Conservation (phyloP, 2,113 vertebrate genomes). For the Motacilla alba region DNA sequence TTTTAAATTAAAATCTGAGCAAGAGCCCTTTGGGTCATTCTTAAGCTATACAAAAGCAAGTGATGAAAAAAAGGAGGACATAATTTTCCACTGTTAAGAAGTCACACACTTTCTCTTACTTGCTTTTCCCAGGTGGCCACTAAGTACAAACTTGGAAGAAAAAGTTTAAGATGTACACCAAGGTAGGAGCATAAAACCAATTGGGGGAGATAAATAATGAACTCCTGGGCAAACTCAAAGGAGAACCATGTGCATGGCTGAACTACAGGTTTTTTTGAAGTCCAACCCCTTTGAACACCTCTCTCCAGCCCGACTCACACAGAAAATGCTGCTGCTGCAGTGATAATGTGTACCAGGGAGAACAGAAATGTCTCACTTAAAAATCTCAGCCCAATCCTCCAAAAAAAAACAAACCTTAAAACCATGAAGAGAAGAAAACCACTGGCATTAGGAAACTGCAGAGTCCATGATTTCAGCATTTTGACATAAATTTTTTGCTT, state of each 20-base stretch:
- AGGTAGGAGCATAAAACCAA: not conserved
- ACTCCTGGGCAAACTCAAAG: not conserved
- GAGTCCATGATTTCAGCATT: conserved; percentile 28
- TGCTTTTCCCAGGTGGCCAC: not conserved
- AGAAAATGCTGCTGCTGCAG: not conserved
- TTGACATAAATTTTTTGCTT: conserved; percentile 45
- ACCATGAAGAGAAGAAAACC: conserved; percentile 21
- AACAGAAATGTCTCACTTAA: not conserved
- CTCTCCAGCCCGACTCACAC: not conserved
- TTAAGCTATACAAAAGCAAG: not conserved
- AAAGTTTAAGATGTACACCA: not conserved
- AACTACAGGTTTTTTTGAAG: not conserved
- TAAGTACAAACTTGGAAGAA: not conserved
- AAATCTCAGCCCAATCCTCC: not conserved
- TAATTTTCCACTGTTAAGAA: not conserved
- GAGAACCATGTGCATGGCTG: not conserved
- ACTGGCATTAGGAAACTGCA: conserved; percentile 21
- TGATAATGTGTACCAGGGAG: not conserved
- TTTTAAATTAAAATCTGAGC: conserved; percentile 43
- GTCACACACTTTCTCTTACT: not conserved
- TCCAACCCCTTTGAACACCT: not conserved
- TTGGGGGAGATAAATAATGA: not conserved
- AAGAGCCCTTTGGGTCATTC: conserved; percentile 2
- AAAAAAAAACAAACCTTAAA: conserved; percentile 30
- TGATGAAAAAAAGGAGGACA: not conserved